Percentiles rank a stretch among this genome's conserved stretches.
Evolutionary conservation across 1,140 invertebrate genomes (phyloP).

Genomic region (Tetraneura akinire): DNA sequence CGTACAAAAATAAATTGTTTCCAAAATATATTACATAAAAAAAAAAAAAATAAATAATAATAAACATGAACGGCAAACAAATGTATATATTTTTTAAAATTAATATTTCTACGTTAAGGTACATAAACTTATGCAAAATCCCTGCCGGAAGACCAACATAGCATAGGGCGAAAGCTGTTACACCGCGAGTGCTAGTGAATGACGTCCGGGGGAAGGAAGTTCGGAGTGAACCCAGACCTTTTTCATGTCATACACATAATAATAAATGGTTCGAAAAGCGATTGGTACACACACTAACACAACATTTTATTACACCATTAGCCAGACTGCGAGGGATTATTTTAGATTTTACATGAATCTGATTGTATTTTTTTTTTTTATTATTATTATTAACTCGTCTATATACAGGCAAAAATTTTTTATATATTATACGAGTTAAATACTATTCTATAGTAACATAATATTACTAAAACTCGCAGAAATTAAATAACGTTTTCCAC

Average conservation of each 20-base stretch:
- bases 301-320: slow-evolving; percentile 36
- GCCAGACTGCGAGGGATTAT: not conserved
- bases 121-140: not conserved
- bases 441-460: not conserved
- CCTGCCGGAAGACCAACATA: not conserved
- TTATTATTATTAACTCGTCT: not conserved
- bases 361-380: slow-evolving; percentile 13
- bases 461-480: not conserved
- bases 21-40: no score
- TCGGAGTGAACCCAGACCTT: not conserved
- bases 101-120: not conserved
- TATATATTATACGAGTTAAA: not conserved
- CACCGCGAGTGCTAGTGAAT: not conserved
- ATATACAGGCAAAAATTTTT: not conserved
- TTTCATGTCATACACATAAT: slow-evolving; percentile 38
- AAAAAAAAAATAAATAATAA: not conserved
- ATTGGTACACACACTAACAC: not conserved
- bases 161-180: not conserved
- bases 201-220: not conserved
- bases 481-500: not conserved
- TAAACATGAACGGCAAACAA: not conserved
- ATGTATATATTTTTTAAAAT: slow-evolving; percentile 13
- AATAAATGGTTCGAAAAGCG: slow-evolving; percentile 41
- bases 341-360: slow-evolving; percentile 22
- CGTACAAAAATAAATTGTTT: no score